Evolutionary conservation across 2,888 invertebrate genomes (phyloP).

Genomic region (Cephus spinipes): DNA sequence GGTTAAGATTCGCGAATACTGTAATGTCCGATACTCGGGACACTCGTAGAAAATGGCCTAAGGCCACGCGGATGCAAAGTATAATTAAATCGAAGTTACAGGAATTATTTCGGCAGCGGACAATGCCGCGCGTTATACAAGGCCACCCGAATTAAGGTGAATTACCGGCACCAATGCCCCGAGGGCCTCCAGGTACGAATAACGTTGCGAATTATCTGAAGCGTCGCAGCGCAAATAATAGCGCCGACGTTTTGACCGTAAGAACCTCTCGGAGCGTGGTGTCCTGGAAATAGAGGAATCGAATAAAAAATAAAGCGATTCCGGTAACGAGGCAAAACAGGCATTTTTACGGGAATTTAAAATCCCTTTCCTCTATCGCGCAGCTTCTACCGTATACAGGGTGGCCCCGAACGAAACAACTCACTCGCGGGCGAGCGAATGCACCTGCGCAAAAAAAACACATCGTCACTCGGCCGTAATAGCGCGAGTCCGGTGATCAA

Average conservation of each 20-base stretch:
- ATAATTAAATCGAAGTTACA: constrained; percentile 21
- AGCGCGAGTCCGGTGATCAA: background rate
- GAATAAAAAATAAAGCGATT: background rate
- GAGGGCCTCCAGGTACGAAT: background rate
- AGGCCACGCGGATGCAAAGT: background rate
- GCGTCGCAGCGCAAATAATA: background rate
- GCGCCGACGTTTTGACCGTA: background rate
- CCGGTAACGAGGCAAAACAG: constrained; percentile 7
- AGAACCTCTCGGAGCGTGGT: background rate
- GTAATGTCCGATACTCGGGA: background rate
- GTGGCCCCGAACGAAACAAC: background rate
- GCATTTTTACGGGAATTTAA: background rate
- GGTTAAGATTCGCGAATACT: background rate
- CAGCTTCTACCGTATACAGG: background rate
- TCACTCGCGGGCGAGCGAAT: background rate
- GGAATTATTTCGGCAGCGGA: constrained; percentile 17
- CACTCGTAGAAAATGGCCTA: background rate
- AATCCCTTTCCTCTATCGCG: background rate
- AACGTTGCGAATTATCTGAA: background rate
- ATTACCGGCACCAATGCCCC: background rate
- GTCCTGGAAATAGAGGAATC: background rate
- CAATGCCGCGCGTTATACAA: constrained; percentile 1
- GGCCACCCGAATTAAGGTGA: constrained; percentile 8
- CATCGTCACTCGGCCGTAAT: background rate
- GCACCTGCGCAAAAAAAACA: background rate